Conservation (phyloP, 2,797 vertebrate species). For the Rachycentron canadum region DNA sequence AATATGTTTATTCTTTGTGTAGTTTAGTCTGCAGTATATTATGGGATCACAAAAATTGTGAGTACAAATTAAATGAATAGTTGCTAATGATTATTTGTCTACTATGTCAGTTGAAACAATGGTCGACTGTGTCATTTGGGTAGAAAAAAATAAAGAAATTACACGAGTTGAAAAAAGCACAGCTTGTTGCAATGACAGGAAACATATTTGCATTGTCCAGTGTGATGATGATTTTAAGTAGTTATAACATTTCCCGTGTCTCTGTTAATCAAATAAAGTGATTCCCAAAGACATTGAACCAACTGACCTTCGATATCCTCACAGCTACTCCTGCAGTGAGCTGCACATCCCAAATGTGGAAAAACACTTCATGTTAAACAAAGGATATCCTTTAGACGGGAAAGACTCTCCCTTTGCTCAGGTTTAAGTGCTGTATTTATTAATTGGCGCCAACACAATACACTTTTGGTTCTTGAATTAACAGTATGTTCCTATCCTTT, state of each 20-base stretch:
- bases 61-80: no score
- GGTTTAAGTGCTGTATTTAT: slow-evolving; percentile 68
- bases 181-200: slow-evolving; percentile 40
- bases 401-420: slow-evolving; percentile 47
- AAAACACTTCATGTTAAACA: slow-evolving; percentile 84
- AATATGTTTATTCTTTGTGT: no score
- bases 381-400: slow-evolving; percentile 85
- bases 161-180: slow-evolving; percentile 38
- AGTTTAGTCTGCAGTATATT: no score
- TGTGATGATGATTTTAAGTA: slow-evolving; percentile 14
- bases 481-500: slow-evolving; percentile 48
- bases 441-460: slow-evolving; percentile 75
- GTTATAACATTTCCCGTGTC: slow-evolving; percentile 37
- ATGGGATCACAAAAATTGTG: no score
- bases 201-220: slow-evolving; percentile 27
- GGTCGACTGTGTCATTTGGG: background rate
- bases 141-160: slow-evolving; percentile 30
- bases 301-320: slow-evolving; percentile 55
- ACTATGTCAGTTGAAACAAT: slow-evolving; percentile 13
- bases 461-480: slow-evolving; percentile 51
- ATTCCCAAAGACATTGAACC: slow-evolving; percentile 39
- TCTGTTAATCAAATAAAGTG: slow-evolving; percentile 30
- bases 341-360: slow-evolving; percentile 73
- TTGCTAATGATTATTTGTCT: no score
- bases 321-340: slow-evolving; percentile 35